Conservation (phyloP, 1,140 invertebrate species). For the Aphidius ervi region DNA sequence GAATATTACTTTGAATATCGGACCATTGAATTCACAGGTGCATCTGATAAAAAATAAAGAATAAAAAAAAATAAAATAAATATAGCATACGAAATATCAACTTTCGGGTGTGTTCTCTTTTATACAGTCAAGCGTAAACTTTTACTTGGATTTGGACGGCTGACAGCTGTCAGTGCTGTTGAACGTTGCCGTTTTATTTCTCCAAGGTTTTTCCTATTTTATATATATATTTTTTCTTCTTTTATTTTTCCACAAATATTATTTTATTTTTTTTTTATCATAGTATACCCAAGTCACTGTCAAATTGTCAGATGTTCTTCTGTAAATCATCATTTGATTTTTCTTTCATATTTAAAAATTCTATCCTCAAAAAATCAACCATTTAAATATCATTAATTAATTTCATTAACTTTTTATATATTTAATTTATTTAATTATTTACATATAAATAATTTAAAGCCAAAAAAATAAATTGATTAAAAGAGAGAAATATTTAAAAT, state of each 20-base stretch:
- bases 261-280: constrained; percentile 3
- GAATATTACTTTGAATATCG: no score
- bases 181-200: constrained; percentile 21
- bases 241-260: constrained; percentile 25
- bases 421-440: no score
- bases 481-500: background rate
- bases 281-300: constrained; percentile 5
- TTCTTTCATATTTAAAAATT: background rate
- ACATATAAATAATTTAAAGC: no score
- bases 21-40: no score
- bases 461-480: no score
- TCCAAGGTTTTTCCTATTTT: constrained; percentile 1
- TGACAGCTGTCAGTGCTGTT: constrained; percentile 44
- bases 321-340: constrained; percentile 3
- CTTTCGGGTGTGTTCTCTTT: constrained; percentile 24
- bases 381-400: no score
- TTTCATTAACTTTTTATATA: no score
- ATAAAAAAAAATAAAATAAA: no score
- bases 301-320: constrained; percentile 2
- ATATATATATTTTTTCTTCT: constrained; percentile 10
- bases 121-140: constrained; percentile 31
- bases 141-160: constrained; percentile 38
- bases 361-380: no score
- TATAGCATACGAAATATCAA: constrained; percentile 34
- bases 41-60: no score